phyloP scores from a whole-genome alignment of 2,113 vertebrate genomes.

The Okapia johnstoni region DNA sequence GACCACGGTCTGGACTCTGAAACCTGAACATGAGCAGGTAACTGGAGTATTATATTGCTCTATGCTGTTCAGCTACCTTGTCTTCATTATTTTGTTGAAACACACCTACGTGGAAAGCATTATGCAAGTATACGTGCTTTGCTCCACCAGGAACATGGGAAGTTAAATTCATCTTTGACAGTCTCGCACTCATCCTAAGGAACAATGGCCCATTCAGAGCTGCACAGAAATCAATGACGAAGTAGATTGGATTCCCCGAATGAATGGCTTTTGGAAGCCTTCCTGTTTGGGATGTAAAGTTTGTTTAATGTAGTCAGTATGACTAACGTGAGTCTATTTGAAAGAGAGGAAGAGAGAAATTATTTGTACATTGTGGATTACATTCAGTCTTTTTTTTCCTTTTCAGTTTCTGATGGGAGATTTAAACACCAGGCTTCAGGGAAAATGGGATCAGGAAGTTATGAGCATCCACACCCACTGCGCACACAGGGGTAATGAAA shows the following conservation, averaged over 20 bases:
- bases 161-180: neutral
- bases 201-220: neutral
- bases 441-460: neutral
- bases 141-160: neutral
- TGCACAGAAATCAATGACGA: neutral
- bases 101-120: neutral
- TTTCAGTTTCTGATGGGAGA: neutral
- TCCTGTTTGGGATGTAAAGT: neutral
- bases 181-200: neutral
- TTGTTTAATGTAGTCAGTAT: neutral
- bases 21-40: neutral
- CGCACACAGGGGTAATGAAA: neutral
- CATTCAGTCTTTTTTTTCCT: neutral
- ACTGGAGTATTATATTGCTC: neutral
- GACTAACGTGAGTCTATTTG: neutral
- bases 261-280: neutral
- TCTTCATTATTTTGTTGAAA: constrained; percentile 37
- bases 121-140: neutral
- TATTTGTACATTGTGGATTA: neutral
- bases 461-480: rapidly evolving
- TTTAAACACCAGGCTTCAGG: neutral
- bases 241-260: neutral
- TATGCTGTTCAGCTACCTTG: neutral
- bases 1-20: neutral
- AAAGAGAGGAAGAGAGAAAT: neutral